phyloP scores from a whole-genome alignment of 1,140 invertebrate genomes.

The Ruditapes philippinarum region DNA sequence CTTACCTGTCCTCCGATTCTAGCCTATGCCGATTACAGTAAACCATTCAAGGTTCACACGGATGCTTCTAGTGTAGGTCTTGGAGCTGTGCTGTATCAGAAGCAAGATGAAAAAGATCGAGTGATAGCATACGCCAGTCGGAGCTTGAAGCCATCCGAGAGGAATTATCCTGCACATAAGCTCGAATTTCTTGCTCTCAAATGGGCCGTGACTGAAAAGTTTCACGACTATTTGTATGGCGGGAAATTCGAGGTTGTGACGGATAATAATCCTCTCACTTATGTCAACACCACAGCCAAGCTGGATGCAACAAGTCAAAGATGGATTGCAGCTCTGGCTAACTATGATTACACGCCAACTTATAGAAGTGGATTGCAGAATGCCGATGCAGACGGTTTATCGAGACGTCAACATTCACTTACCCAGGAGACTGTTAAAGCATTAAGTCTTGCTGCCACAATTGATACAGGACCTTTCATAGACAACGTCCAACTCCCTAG shows the following conservation, averaged over 20 bases:
- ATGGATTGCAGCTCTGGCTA: constrained; percentile 46
- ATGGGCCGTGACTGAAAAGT: constrained; percentile 51
- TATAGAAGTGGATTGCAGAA: constrained; percentile 23
- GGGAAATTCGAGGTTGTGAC: constrained; percentile 9
- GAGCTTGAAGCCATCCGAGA: constrained; percentile 1
- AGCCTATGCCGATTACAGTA: constrained; percentile 62
- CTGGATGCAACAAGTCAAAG: constrained; percentile 43
- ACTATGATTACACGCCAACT: constrained; percentile 22
- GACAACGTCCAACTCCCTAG: background rate
- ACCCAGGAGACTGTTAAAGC: background rate
- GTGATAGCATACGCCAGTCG: constrained; percentile 51
- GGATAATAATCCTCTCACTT: constrained; percentile 52
- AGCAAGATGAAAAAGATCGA: background rate
- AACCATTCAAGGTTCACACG: constrained; percentile 72
- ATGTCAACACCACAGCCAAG: constrained; percentile 35
- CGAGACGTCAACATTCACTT: background rate
- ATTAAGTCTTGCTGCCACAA: background rate
- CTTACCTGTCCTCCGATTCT: constrained; percentile 62
- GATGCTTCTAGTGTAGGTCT: constrained; percentile 65
- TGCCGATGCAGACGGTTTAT: constrained; percentile 20
- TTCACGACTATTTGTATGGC: constrained; percentile 66
- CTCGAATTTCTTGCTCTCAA: constrained; percentile 2
- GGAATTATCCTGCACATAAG: constrained; percentile 1
- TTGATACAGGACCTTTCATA: background rate
- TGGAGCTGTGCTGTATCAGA: constrained; percentile 69